Evolutionary conservation across 2,888 invertebrate species (phyloP), one percentile per base, ranked within the genome.

Genomic region (Bellardia bayeri): DNA sequence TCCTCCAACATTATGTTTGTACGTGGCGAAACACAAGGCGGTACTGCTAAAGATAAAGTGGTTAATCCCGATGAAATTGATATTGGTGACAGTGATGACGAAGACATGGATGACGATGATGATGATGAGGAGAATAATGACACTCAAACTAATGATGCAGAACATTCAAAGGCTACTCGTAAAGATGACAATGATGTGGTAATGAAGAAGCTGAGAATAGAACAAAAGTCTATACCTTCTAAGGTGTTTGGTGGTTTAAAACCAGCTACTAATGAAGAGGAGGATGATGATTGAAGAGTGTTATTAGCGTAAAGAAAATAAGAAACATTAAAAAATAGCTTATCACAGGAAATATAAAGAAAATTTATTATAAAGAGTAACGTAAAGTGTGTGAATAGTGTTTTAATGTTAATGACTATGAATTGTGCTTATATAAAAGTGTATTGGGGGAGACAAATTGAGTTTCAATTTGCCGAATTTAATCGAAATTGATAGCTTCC

Each of bases 21-120:
- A 14, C 95, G 98, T 42, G 98, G 98, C 63, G 97, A 97, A 93
- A 97, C 97, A 11, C 97, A 97, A 92, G 97, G 97, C 58, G 95
- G 96, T 87, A 95, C 95, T 76, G 94, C 94, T 71, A 95, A 96
- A 86, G 93, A 94, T 84, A 96, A 96, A 90, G 96, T 97, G 64
- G 95, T 96, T 68, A 98, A 98, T 95, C 98, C 98, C 23, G 98
- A 98, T 94, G 97, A 98, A 94, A 97, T 98, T 91, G 95, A 97
- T 91, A 97, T 98, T 92, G 97, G 97, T 91, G 96, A 96, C 89
- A 96, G 96, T 85, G 95, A 94, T 72, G 95, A 80, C 2, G 96
- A 96, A 23, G 95, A 95, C 6, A 95, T 95, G 69, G 95, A 94
- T 0, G 94, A 94, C 0, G 94, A 94, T 5, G 94, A 95, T 63